phyloP scores from a whole-genome alignment of 2,113 vertebrate species.

The Nycticryphes semicollaris region DNA sequence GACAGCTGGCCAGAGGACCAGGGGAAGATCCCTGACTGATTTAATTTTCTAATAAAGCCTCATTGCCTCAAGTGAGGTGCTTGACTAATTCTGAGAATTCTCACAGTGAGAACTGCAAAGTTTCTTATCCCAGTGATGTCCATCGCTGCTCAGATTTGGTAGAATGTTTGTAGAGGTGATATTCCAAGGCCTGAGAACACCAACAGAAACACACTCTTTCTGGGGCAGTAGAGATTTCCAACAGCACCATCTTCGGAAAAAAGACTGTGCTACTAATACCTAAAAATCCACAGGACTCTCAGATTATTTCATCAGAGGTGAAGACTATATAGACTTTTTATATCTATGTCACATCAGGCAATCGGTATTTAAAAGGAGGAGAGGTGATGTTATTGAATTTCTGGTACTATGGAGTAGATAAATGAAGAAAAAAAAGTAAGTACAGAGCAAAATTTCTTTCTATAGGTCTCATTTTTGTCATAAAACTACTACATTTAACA shows the following conservation, averaged over 20 bases:
- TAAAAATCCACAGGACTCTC: neutral
- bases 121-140: neutral
- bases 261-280: neutral
- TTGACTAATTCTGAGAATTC: neutral
- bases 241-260: neutral
- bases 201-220: neutral
- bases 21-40: neutral
- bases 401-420: neutral
- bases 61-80: neutral
- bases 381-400: neutral
- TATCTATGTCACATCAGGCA: neutral
- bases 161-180: neutral
- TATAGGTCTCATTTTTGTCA: neutral
- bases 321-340: neutral
- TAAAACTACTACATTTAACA: neutral
- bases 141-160: neutral
- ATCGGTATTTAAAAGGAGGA: neutral
- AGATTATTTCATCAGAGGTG: neutral
- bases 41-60: neutral
- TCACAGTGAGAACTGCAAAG: neutral
- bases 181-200: neutral
- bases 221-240: neutral
- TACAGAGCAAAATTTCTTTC: neutral
- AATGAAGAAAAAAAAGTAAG: neutral
- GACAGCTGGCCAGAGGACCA: neutral